These are phyloP conservation scores for Anoplius nigerrimus DNA, from an alignment of 2,888 invertebrate genomes.

Conservation along the genomic window DNA sequence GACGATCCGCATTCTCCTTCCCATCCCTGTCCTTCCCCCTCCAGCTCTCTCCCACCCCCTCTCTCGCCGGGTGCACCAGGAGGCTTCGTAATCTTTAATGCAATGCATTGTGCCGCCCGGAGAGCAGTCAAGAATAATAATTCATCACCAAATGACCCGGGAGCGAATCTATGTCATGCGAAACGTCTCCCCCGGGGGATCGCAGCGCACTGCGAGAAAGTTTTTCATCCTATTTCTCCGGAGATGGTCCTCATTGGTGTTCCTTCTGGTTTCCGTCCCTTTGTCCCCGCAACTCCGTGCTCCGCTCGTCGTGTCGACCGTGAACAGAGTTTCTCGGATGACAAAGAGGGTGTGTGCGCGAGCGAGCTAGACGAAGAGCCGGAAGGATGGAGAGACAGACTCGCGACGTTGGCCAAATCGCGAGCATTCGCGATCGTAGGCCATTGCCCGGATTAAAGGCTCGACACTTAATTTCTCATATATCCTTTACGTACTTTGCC, in stretches of 20 bases:
- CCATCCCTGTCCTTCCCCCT: too few relatives aligned
- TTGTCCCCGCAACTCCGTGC: conserved; percentile 19
- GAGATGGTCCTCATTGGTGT: conserved; percentile 24
- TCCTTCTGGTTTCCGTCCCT: conserved; percentile 7
- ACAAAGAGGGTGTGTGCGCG: conserved; percentile 14
- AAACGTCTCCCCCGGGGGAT: conserved; percentile 22
- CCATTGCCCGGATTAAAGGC: too few relatives aligned
- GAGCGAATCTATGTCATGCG: conserved; percentile 18
- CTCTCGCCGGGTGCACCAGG: background rate
- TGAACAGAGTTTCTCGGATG: background rate
- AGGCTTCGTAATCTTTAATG: conserved; percentile 31
- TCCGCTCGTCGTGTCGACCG: conserved; percentile 2
- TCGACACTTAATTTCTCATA: too few relatives aligned
- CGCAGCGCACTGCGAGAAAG: conserved; percentile 4
- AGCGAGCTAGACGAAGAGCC: conserved; percentile 10
- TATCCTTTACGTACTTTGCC: too few relatives aligned
- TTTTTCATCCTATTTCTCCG: conserved; percentile 42
- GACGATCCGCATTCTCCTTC: background rate
- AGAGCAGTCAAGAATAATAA: conserved; percentile 33
- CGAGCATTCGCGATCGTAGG: too few relatives aligned
- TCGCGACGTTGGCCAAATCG: too few relatives aligned
- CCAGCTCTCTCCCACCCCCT: conserved; percentile 13
- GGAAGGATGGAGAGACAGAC: too few relatives aligned
- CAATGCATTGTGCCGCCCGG: conserved; percentile 20
- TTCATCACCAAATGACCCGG: conserved; percentile 39